Percentiles rank a stretch among this genome's conserved stretches.
Conservation (phyloP, 2,113 vertebrate species). For the Blennius ocellaris region DNA sequence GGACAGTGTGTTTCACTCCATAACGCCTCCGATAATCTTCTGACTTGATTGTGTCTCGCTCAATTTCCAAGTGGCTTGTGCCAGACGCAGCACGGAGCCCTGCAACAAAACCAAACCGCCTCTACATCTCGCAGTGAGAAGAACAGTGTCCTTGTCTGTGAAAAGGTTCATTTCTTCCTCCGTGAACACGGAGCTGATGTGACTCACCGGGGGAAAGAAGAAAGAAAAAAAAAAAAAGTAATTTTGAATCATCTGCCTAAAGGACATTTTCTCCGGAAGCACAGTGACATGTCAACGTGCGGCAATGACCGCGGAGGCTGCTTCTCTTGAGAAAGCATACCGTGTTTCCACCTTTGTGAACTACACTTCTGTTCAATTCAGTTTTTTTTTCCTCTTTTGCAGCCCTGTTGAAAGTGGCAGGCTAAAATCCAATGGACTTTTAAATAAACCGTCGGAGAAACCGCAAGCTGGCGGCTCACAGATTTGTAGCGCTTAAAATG, state of each 20-base stretch:
- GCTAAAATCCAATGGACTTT: background rate
- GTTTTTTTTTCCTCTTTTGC: background rate
- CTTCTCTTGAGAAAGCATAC: background rate
- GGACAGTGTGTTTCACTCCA: background rate
- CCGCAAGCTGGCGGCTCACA: no score
- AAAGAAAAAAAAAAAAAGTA: constrained; percentile 11
- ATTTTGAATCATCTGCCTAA: background rate
- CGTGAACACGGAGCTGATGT: background rate
- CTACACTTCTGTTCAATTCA: background rate
- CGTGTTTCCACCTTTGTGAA: background rate
- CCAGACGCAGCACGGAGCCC: background rate
- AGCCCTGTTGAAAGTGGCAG: background rate
- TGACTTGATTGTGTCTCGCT: background rate
- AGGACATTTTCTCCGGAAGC: background rate
- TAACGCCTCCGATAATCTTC: background rate
- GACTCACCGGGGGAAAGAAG: background rate
- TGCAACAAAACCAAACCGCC: background rate
- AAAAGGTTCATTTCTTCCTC: background rate
- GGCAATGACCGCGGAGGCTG: no score
- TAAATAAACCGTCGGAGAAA: background rate
- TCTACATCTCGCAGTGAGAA: background rate
- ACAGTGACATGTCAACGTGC: background rate
- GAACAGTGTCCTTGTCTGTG: background rate
- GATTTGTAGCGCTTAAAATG: no score
- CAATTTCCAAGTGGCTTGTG: background rate